Base-by-base conservation (phyloP, 2,113 vertebrate species). In the Cariama cristata region DNA sequence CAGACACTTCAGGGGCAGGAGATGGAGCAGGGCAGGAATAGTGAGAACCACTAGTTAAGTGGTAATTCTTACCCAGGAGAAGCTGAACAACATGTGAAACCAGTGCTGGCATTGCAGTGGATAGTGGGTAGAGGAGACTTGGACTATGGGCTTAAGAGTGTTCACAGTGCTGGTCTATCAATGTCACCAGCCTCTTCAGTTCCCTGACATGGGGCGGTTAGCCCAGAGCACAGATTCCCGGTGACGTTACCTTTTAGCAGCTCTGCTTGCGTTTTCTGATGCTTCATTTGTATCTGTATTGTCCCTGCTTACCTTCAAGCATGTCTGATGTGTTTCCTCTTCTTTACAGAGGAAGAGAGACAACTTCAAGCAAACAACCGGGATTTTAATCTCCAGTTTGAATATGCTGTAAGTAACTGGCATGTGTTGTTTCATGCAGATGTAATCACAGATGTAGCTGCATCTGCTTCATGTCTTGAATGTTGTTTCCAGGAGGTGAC, bases 331-430 rank as follows among this genome's bases (percentile, higher is more conserved):
- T 53, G 30, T 86, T 93, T 90, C 75, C 32, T 35, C 60, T 75
- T 86, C 74, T 93, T 96, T 90, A 21, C 96, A 99, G 99, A 98
- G 98, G 97, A 98, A 95, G 98, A 99, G 74, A 98, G 99, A 89
- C 87, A 90, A 67, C 97, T 99, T 49, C 98, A 98, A 92, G 99
- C 99, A 26, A 99, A 99, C 71, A 99, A 99, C 96, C 98, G 98
- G 50, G 83, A 98, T 84, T 98, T 98, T 88, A 99, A 99, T 96
- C 87, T 98, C 44, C 97, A 98, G 44, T 99, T 98, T 79, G 88
- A 96, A 44, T 99, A 99, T 93, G 99, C 98, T 50, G 99, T 99
- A 90, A 99, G 99, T 98, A 88, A 56, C 52, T 12, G 44, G 30
- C 9, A 4, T 75, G 3, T 86, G 44, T 44, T 79, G 35, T 50